Evolutionary conservation across 2,797 vertebrate genomes (phyloP).

Genomic region (Lateolabrax maculatus): DNA sequence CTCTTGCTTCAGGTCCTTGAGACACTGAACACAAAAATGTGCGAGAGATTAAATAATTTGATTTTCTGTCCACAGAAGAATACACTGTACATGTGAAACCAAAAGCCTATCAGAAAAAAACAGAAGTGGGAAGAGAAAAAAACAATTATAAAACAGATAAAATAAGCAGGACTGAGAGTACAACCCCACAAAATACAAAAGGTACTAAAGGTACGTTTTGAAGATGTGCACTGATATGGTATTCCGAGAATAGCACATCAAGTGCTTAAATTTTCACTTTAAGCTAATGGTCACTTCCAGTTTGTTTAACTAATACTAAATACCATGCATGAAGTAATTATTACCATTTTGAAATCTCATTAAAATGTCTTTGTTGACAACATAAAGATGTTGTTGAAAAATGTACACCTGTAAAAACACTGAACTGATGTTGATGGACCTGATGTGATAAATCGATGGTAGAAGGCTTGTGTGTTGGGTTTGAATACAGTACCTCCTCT

Average conservation of each 20-base stretch:
- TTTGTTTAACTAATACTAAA: background rate
- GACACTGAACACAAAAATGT: slow-evolving; percentile 39
- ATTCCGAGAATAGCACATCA: background rate
- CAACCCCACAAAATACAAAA: too few relatives aligned
- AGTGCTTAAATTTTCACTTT: background rate
- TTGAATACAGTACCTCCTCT: slow-evolving; percentile 66
- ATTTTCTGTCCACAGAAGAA: background rate
- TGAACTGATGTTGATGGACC: background rate
- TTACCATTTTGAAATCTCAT: background rate
- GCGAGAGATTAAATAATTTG: background rate
- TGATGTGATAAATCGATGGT: background rate
- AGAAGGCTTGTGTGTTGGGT: background rate
- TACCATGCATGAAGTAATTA: background rate
- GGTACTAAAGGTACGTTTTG: background rate
- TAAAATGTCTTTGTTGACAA: background rate
- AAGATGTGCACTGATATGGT: background rate
- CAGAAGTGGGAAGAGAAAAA: background rate
- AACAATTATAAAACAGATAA: too few relatives aligned
- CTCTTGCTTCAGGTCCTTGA: slow-evolving; percentile 69
- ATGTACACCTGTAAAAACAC: too few relatives aligned
- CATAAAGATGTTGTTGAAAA: background rate
- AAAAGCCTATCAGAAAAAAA: background rate
- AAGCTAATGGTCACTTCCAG: background rate
- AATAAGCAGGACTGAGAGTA: background rate
- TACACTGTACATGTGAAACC: background rate